A percentile compares a stretch with the other conserved stretches of the same genome.
These are phyloP conservation scores for Eupithecia abbreviata DNA, from an alignment of 2,888 invertebrate species.

Conservation along the genomic window DNA sequence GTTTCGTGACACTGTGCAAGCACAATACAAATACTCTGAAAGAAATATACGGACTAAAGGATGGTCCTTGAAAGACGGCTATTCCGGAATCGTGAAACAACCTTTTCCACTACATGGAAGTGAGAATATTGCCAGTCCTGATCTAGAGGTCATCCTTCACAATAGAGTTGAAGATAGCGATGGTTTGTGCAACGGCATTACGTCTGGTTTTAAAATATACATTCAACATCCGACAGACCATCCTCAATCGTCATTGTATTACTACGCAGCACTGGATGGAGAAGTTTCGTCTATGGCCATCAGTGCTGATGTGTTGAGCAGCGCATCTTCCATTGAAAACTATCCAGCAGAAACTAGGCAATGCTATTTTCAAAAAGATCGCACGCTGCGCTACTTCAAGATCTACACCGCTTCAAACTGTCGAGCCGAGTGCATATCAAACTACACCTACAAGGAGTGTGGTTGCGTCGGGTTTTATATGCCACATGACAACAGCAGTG, in stretches of 20 bases:
- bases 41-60: constrained; percentile 28
- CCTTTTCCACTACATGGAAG: constrained; percentile 55
- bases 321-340: constrained; percentile 30
- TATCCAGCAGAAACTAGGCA: constrained; percentile 55
- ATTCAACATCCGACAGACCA: constrained; percentile 61
- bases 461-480: constrained; percentile 58
- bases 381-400: constrained; percentile 52
- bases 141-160: constrained; percentile 48
- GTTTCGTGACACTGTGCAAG: constrained; percentile 34
- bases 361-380: constrained; percentile 56
- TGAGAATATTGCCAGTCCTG: constrained; percentile 52
- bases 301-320: constrained; percentile 49
- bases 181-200: constrained; percentile 6
- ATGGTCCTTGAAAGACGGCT: constrained; percentile 54
- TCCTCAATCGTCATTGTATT: constrained; percentile 58
- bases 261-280: constrained; percentile 51
- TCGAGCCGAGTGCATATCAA: constrained; percentile 58
- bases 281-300: constrained; percentile 58
- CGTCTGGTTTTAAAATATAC: constrained; percentile 54
- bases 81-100: constrained; percentile 29
- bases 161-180: constrained; percentile 42
- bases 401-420: constrained; percentile 61
- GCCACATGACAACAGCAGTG: constrained; percentile 48
- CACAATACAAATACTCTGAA: constrained; percentile 48
- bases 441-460: constrained; percentile 52